Conservation (phyloP, 2,113 vertebrate species). For the Sander vitreus region DNA sequence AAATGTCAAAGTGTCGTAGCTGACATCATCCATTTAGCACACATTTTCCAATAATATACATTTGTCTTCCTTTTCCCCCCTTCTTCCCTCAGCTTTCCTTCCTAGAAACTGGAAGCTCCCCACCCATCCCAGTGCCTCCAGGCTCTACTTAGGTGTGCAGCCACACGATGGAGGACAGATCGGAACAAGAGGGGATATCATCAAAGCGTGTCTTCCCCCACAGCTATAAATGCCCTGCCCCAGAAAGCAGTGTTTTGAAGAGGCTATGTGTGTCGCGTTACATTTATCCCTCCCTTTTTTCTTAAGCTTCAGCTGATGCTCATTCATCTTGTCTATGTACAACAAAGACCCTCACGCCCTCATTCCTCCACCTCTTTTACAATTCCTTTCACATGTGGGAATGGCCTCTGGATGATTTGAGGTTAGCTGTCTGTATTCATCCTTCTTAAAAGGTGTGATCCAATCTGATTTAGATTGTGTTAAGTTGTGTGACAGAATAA, state of each 20-base stretch:
- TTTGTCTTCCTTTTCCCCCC: slow-evolving; percentile 35
- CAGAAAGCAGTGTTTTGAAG: slow-evolving; percentile 61
- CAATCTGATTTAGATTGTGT: background rate
- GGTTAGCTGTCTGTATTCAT: background rate
- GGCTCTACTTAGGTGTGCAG: slow-evolving; percentile 65
- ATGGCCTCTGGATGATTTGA: slow-evolving; percentile 22
- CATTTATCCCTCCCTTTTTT: slow-evolving; percentile 38
- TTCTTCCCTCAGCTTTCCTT: slow-evolving; percentile 32
- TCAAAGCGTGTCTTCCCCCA: slow-evolving; percentile 65
- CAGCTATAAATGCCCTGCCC: slow-evolving; percentile 66
- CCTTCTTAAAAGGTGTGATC: background rate
- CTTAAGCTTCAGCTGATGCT: slow-evolving; percentile 47
- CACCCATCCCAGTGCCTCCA: slow-evolving; percentile 49
- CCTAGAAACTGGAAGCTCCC: slow-evolving; percentile 43
- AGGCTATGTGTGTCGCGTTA: slow-evolving; percentile 56
- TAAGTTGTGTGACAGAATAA: background rate
- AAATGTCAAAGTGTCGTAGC: slow-evolving; percentile 76
- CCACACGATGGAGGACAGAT: slow-evolving; percentile 51
- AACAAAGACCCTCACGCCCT: slow-evolving; percentile 56
- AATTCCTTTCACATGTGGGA: slow-evolving; percentile 30
- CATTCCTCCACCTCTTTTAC: slow-evolving; percentile 32
- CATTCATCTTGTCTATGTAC: slow-evolving; percentile 60
- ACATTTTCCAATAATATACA: slow-evolving; percentile 73
- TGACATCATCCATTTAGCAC: slow-evolving; percentile 83
- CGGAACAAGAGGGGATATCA: slow-evolving; percentile 34